Base-by-base conservation (phyloP, 2,888 invertebrate species). In the Phaedon cochleariae region DNA sequence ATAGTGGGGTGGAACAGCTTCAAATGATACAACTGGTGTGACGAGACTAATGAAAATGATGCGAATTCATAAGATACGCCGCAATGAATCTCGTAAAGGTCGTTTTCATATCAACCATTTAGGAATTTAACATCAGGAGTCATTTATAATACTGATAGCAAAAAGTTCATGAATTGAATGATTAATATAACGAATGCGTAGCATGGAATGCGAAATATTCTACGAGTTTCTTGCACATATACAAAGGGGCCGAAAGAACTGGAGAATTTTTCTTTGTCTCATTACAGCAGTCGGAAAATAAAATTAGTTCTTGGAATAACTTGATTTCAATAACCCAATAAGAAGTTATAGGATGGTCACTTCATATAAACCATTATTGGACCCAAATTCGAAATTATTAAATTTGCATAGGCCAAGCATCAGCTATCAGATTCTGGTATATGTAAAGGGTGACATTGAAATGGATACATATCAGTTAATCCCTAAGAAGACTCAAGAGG, bases 151-250 rank as follows among this genome's bases (percentile, higher is more conserved):
- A 45, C 17, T 9, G 10, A 45, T 12, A 12, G 20, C 45, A 20
- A 45, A 57, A 57, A 45, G 22, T 22, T 45, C 12, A 41, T 45
- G 26, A 57, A 57, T 57, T 22, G 45, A 17, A 45, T 57, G 26
- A 57, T 57, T 57, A 45, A 45, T 54, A 41, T 45, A 34, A 41
- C 15, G 53, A 34, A 18, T 34, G 53, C 34, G 34, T 34, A 53
- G 34, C 53, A 20, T 12, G 37, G 55, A 57, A 57, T 45, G 55
- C 45, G 26, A 22, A 41, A 55, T 55, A 55, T 18, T 45, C 55
- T 22, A 57, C 10, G 18, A 21, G 55, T 5, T 45, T 55, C 29
- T 57, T 41, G 41, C 41, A 45, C 55, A 26, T 17, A 45, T n/a
- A 57, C 41, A 26, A 57, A 26, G 26, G 26, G 17, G 21, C 29